Conservation (phyloP, 1,140 invertebrate species). For the Aphaenogaster floridana region DNA sequence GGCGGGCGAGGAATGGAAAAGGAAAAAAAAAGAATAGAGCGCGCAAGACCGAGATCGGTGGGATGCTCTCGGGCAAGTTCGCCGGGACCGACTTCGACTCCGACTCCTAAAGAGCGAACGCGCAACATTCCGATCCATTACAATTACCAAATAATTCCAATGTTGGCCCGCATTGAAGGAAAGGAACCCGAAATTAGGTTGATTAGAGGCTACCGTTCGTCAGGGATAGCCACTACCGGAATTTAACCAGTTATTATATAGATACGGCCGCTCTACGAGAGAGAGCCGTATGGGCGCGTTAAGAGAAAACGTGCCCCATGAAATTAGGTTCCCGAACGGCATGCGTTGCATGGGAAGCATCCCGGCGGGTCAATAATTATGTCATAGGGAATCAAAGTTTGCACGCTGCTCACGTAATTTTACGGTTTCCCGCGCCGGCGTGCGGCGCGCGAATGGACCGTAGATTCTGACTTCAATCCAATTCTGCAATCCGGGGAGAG, state of each 20-base stretch:
- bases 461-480: background rate
- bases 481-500: background rate
- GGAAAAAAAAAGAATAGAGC: constrained; percentile 57
- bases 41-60: constrained; percentile 64
- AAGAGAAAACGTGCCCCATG: constrained; percentile 66
- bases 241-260: constrained; percentile 87
- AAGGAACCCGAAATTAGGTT: constrained; percentile 86
- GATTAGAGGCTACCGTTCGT: constrained; percentile 87
- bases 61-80: constrained; percentile 5
- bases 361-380: constrained; percentile 52
- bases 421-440: constrained; percentile 19
- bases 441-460: background rate
- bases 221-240: constrained; percentile 86
- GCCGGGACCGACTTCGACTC: constrained; percentile 14
- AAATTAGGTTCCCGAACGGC: constrained; percentile 69
- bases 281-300: constrained; percentile 66
- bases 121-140: constrained; percentile 85
- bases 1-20: constrained; percentile 40
- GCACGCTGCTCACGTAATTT: constrained; percentile 60
- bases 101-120: constrained; percentile 74
- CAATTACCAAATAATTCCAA: constrained; percentile 86
- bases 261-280: constrained; percentile 73
- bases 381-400: constrained; percentile 53
- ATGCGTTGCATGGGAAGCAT: constrained; percentile 44
- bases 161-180: constrained; percentile 81